Evolutionary conservation across 1,140 invertebrate genomes (phyloP), one percentile per base, ranked within the genome.

Genomic region (Lepidostoma basale): DNA sequence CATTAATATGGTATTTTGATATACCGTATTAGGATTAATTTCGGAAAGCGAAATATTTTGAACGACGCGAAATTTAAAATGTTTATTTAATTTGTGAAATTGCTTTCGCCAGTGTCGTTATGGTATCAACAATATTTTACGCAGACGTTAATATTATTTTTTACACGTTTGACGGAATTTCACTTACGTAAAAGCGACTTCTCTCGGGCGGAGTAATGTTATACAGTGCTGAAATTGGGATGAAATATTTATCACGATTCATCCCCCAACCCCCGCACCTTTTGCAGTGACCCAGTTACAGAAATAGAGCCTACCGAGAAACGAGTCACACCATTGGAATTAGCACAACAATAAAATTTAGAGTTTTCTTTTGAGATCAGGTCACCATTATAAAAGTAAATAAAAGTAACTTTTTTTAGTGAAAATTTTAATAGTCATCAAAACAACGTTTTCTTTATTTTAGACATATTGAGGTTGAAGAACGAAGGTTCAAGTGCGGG

Each of bases 161-260:
- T 36, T 9, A 36, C 2, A 36, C 9, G 33, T n/a, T 36, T 3
- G 33, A n/a, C n/a, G n/a, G n/a, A n/a, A 36, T 36, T 1, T n/a
- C 33, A 9, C 9, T 9, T 5, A 36, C 9, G 33, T 9, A n/a
- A 36, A 12, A n/a, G 14, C 14, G 10, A 9, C 33, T n/a, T 5
- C 33, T 12, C 14, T 9, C 33, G 33, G 10, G 14, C 33, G 5
- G 33, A 36, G 33, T 36, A 36, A 36, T 36, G 33, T 36, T 36
- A 36, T 36, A 47, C 12, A 22, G 6, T 22, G 25, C 20, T 23
- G 22, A 49, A 49, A 49, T 25, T 22, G 45, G 45, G 45, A 49
- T 49, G 45, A 49, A 49, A 49, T 49, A 49, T 49, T 49, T 49
- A 49, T 49, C 45, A 23, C 18, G 45, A 49, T 49, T 49, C 45